A percentile compares a stretch with the other conserved stretches of the same genome.
These are phyloP conservation scores for Smutsia gigantea DNA, from an alignment of 2,797 vertebrate species.

Conservation along the genomic window DNA sequence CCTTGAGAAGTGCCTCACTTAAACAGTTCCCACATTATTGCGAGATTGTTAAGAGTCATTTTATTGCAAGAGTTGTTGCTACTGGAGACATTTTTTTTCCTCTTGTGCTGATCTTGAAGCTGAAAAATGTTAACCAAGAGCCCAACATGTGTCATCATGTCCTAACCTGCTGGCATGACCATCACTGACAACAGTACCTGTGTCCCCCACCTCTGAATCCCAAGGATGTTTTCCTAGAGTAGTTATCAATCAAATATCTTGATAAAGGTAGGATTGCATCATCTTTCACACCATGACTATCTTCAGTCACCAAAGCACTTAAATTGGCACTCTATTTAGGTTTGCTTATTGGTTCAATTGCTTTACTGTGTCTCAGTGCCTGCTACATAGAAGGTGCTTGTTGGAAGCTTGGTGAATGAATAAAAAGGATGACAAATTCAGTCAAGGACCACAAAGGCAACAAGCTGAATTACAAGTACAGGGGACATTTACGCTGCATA, in stretches of 20 bases:
- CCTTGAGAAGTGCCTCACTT: not conserved
- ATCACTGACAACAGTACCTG: not conserved
- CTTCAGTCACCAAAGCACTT: not conserved
- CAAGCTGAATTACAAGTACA: not conserved
- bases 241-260: not conserved
- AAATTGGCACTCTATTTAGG: not conserved
- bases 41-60: not conserved
- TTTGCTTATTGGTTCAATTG: not conserved
- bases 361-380: not conserved
- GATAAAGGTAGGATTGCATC: not conserved
- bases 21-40: not conserved
- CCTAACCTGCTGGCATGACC: not conserved
- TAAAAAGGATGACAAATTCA: not conserved
- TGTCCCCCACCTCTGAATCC: not conserved
- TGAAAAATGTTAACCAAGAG: not conserved
- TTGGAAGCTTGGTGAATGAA: not conserved
- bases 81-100: not conserved
- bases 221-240: not conserved
- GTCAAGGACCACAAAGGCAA: not conserved
- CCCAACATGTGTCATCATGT: not conserved
- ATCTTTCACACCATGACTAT: not conserved
- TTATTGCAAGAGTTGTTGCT: not conserved
- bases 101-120: not conserved
- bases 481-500: not conserved
- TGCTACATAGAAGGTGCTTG: not conserved